phyloP scores from a whole-genome alignment of 2,113 vertebrate genomes.

The Tringa solitaria region DNA sequence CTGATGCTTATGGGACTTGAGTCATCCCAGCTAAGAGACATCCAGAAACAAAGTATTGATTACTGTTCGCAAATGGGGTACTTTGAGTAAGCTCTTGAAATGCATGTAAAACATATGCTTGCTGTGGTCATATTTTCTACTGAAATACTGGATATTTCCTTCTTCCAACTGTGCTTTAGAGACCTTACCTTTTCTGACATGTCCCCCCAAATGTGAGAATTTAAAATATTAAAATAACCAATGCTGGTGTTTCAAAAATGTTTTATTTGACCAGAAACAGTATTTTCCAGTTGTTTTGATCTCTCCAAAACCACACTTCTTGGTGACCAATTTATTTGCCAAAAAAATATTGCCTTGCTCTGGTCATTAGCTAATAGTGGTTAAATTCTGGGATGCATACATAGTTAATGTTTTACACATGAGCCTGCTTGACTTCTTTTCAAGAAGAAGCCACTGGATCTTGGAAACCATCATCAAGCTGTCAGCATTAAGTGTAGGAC shows the following conservation, averaged over 20 bases:
- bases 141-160: neutral
- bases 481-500: neutral
- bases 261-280: neutral
- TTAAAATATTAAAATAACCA: neutral
- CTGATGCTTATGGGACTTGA: neutral
- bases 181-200: neutral
- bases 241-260: neutral
- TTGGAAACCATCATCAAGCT: constrained; percentile 18
- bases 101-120: neutral
- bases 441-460: constrained; percentile 13
- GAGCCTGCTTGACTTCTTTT: constrained; percentile 3
- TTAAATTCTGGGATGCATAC: neutral
- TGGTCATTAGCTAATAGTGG: neutral
- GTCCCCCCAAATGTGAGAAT: neutral
- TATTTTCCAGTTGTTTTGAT: neutral
- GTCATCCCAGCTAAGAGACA: neutral
- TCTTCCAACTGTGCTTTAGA: neutral
- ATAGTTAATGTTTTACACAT: neutral
- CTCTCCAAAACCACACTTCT: neutral
- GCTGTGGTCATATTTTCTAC: neutral
- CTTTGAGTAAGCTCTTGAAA: neutral
- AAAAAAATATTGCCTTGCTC: neutral
- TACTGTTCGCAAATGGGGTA: neutral
- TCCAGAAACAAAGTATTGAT: neutral
- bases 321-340: neutral